Conservation (phyloP, 2,888 invertebrate genomes). For the Drosophila buzzatii region DNA sequence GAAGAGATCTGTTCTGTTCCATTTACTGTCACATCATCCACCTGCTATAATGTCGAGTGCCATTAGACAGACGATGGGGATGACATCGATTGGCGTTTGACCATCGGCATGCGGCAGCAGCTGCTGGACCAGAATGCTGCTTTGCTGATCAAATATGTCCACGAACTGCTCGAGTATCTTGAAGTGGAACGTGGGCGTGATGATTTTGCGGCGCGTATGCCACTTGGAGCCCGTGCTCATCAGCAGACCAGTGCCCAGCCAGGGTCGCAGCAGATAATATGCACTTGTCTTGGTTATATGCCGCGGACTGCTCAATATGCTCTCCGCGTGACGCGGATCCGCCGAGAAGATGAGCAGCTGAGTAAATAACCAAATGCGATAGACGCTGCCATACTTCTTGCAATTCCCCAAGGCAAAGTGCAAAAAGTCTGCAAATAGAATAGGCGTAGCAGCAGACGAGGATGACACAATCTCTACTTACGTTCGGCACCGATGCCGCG, state of each 20-base stretch:
- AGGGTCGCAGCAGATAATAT: neutral
- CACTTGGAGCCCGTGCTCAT: neutral
- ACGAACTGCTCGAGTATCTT: conserved; percentile 1
- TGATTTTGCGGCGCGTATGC: neutral
- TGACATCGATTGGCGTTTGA: neutral
- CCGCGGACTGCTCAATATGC: neutral
- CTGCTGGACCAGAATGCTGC: neutral
- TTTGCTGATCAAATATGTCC: neutral
- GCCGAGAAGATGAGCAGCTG: neutral
- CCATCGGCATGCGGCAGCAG: neutral
- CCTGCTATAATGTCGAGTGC: neutral
- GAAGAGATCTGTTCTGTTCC: neutral
- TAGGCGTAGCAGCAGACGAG: neutral
- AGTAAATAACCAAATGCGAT: neutral
- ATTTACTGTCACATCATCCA: neutral
- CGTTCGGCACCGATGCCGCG: conserved; percentile 69
- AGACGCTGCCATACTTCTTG: neutral
- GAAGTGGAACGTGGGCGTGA: conserved; percentile 1
- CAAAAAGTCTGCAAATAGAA: neutral
- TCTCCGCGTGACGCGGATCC: neutral
- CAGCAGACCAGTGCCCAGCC: conserved; percentile 1
- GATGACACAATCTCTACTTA: neutral
- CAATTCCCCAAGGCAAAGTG: neutral
- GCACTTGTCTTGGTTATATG: neutral
- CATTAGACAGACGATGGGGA: neutral